A percentile compares a stretch with the other conserved stretches of the same genome.
phyloP scores from a whole-genome alignment of 2,888 invertebrate genomes.

The Nycteola revayana region DNA sequence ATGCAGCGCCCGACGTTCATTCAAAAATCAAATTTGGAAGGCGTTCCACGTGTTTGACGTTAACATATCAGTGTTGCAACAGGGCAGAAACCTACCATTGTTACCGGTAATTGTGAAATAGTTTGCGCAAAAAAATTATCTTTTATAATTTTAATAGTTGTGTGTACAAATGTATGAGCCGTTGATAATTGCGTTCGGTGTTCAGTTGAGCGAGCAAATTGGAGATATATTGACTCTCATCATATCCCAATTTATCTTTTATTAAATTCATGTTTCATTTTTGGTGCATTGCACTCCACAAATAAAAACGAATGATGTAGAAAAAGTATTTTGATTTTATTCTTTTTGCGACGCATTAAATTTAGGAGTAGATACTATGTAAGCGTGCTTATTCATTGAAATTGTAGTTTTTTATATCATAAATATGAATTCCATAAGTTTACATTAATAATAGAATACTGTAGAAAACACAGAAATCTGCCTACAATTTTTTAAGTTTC shows the following conservation, averaged over 20 bases:
- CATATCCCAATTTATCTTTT: slow-evolving; percentile 23
- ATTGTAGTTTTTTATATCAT: no score
- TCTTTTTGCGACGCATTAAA: no score
- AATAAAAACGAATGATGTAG: no score
- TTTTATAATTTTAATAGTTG: slow-evolving; percentile 56
- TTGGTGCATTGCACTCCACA: neutral
- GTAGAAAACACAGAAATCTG: no score
- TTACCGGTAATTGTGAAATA: slow-evolving; percentile 63
- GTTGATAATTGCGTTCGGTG: slow-evolving; percentile 45
- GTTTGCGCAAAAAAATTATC: slow-evolving; percentile 49
- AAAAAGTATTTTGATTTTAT: neutral
- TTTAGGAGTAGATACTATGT: no score
- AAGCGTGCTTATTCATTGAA: no score
- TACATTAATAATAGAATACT: no score
- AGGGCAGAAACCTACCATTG: slow-evolving; percentile 57
- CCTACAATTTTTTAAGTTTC: no score
- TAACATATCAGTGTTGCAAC: slow-evolving; percentile 58
- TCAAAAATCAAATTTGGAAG: slow-evolving; percentile 63
- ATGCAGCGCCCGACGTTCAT: slow-evolving; percentile 46
- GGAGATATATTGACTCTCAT: slow-evolving; percentile 29
- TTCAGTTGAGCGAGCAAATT: slow-evolving; percentile 31
- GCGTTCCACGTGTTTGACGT: slow-evolving; percentile 72
- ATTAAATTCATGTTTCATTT: slow-evolving; percentile 9
- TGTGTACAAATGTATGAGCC: slow-evolving; percentile 52
- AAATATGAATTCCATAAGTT: no score